These are phyloP conservation scores for Eutolmus rufibarbis DNA, from an alignment of 2,888 invertebrate species.

Conservation along the genomic window DNA sequence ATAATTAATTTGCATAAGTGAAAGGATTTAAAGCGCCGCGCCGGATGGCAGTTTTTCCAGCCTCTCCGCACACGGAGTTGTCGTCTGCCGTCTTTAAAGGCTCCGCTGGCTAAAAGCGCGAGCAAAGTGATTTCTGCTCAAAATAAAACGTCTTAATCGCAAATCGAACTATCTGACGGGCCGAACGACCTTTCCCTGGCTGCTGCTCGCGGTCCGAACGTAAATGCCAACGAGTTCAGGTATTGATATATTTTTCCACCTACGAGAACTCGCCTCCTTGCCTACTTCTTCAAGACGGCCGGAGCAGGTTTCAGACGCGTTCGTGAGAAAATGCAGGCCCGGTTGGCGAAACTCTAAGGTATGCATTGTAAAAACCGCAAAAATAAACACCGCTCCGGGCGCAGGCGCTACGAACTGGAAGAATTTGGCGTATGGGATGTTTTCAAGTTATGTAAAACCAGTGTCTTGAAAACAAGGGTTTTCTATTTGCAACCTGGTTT, in stretches of 20 bases:
- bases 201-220: not conserved
- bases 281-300: not conserved
- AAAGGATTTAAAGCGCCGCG: not conserved
- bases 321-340: not conserved
- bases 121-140: not conserved
- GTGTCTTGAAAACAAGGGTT: not conserved
- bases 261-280: not conserved
- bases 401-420: not conserved
- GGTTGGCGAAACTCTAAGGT: not conserved
- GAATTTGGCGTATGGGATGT: not conserved
- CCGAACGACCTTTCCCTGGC: not conserved
- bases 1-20: slow-evolving; percentile 21
- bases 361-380: not conserved
- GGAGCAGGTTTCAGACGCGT: not conserved
- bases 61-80: not conserved
- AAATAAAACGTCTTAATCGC: not conserved
- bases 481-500: not conserved
- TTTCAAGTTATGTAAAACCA: not conserved
- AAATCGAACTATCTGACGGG: not conserved
- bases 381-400: not conserved
- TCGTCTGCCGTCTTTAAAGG: not conserved
- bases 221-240: not conserved
- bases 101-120: not conserved
- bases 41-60: not conserved
- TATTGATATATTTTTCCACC: not conserved